These are phyloP conservation scores for Dinoponera quadriceps DNA, from an alignment of 1,140 invertebrate genomes.

Conservation along the genomic window DNA sequence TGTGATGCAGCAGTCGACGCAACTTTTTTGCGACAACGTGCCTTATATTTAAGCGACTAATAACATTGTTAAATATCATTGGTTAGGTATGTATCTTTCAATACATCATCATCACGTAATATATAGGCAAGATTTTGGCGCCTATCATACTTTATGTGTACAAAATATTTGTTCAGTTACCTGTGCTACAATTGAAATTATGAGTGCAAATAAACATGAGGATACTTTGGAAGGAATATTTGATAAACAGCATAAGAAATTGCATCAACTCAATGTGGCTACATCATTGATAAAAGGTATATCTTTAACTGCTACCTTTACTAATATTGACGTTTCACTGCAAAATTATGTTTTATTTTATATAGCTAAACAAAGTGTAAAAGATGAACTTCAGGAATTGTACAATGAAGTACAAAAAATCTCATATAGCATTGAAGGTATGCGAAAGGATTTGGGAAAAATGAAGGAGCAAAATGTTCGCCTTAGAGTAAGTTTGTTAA, in stretches of 20 bases:
- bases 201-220: neutral
- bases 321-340: neutral
- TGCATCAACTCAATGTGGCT: neutral
- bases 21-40: too few species aligned
- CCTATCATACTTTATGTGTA: neutral
- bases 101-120: neutral
- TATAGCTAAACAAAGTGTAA: conserved; percentile 68
- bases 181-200: neutral
- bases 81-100: too few species aligned
- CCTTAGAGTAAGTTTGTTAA: conserved; percentile 66
- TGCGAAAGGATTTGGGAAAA: conserved; percentile 62
- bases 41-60: too few species aligned
- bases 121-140: neutral
- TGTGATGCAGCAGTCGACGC: too few species aligned
- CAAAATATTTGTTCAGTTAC: neutral
- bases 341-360: conserved; percentile 20
- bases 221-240: conserved; percentile 42
- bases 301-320: neutral
- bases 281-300: conserved; percentile 44
- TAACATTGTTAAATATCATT: too few species aligned
- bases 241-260: conserved; percentile 4
- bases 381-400: conserved; percentile 62
- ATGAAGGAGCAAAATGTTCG: conserved; percentile 69
- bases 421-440: conserved; percentile 40
- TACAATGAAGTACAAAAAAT: conserved; percentile 34